Conservation (phyloP, 2,888 invertebrate genomes). For the Parnassius glacialis region DNA sequence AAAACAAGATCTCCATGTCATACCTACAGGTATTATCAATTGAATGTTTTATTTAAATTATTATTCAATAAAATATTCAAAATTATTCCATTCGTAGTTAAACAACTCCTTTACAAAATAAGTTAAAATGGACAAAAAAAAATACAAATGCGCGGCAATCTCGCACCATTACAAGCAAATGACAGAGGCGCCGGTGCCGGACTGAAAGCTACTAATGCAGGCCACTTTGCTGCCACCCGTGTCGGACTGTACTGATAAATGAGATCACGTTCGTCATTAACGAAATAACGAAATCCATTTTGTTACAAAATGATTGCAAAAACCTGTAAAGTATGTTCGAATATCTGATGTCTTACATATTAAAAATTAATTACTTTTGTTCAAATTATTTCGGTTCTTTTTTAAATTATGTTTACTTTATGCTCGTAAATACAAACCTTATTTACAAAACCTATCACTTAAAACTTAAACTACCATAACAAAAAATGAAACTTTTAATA, state of each 20-base stretch:
- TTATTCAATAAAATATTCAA: background rate
- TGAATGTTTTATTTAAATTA: too few species aligned
- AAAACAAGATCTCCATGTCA: too few species aligned
- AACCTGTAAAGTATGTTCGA: constrained; percentile 1
- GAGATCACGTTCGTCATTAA: constrained; percentile 27
- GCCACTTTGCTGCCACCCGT: constrained; percentile 32
- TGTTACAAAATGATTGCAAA: constrained; percentile 21
- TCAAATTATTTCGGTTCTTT: too few species aligned
- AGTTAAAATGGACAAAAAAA: constrained; percentile 44
- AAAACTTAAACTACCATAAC: too few species aligned
- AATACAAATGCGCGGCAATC: constrained; percentile 50
- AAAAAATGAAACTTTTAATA: too few species aligned
- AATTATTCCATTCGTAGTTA: constrained; percentile 1
- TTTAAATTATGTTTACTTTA: too few species aligned
- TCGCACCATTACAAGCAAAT: constrained; percentile 65
- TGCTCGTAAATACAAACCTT: too few species aligned
- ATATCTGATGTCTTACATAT: too few species aligned
- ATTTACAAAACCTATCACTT: too few species aligned
- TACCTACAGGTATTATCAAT: too few species aligned
- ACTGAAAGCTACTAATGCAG: constrained; percentile 68
- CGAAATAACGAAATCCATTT: constrained; percentile 28
- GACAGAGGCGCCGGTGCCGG: constrained; percentile 57
- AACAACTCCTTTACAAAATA: constrained; percentile 11
- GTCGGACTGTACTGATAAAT: constrained; percentile 9
- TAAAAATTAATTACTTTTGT: too few species aligned